Base-by-base conservation (phyloP, 2,797 vertebrate species). In the Danio kyathit region DNA sequence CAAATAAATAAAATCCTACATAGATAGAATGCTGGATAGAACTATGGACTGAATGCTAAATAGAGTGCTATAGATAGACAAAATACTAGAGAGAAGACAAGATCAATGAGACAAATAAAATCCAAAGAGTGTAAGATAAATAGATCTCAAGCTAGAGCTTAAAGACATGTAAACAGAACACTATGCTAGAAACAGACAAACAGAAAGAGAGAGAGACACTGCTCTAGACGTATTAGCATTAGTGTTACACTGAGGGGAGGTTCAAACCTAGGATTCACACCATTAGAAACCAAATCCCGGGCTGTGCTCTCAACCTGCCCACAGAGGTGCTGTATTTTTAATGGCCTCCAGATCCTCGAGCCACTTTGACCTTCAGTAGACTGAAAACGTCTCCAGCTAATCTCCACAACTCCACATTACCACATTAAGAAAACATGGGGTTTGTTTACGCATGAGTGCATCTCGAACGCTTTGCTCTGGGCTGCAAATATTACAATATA, bases 301-400 rank as follows among this genome's bases (percentile, higher is more conserved):
- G 57, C 75, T 71, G 70, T 41, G 81, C 73, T 74, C 74, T 54
- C 16, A 72, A 78, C 61, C 69, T 67, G 80, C 75, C 85, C 64
- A 65, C 81, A 83, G 64, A 70, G 71, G 77, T 77, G 60, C 49
- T 79, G 74, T 83, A 86, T 87, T 66, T 81, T 74, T 41, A 78
- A 79, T 83, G 70, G 51, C n/a, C 38, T 56, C 79, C 65, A 74
- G 79, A 88, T 75, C 21, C 73, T 85, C 83, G 88, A 83, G 81
- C 84, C 82, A 86, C 77, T 59, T 51, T 89, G 88, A 93, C 90
- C 91, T 92, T 92, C 86, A 88, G 67, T 83, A 65, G 80, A 86
- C 48, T 88, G 83, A 86, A 88, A 90, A 87, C 84, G 86, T 76
- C 82, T 83, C 86, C 43, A 63, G 13, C 65, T 61, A 73, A 76